These are phyloP conservation scores for Nothobranchius furzeri DNA, from an alignment of 2,113 vertebrate species.

Conservation along the genomic window DNA sequence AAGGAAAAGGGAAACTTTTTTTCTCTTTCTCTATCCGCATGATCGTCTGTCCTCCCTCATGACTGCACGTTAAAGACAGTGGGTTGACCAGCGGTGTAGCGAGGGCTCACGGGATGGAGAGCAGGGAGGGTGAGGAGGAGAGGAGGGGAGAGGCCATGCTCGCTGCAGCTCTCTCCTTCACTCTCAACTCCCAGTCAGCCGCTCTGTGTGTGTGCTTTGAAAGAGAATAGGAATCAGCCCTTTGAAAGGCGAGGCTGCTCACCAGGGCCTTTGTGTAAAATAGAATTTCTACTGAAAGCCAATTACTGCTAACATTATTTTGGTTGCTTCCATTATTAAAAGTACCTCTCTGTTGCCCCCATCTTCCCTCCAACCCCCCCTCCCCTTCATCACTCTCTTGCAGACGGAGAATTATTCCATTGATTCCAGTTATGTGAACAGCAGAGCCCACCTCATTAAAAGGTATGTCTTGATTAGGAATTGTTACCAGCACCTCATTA, in stretches of 20 bases:
- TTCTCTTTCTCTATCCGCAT: slow-evolving; percentile 41
- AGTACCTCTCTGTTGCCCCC: slow-evolving; percentile 75
- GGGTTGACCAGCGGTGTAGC: slow-evolving; percentile 64
- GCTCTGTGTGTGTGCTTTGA: slow-evolving; percentile 71
- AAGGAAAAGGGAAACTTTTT: slow-evolving; percentile 39
- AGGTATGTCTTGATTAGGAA: slow-evolving; percentile 88
- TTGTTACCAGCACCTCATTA: slow-evolving; percentile 68
- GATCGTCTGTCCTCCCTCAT: slow-evolving; percentile 72
- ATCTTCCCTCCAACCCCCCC: slow-evolving; percentile 49
- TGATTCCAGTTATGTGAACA: slow-evolving; percentile 98
- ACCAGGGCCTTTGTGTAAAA: slow-evolving; percentile 78
- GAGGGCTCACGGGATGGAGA: slow-evolving; percentile 34
- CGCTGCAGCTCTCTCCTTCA: slow-evolving; percentile 65
- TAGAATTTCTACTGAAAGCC: slow-evolving; percentile 81
- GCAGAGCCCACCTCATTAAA: slow-evolving; percentile 99
- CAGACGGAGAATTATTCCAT: slow-evolving; percentile 99
- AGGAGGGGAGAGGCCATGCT: slow-evolving; percentile 49
- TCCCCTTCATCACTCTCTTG: slow-evolving; percentile 66
- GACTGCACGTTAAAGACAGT: slow-evolving; percentile 76
- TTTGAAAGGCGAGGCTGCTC: slow-evolving; percentile 74
- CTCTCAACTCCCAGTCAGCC: slow-evolving; percentile 66
- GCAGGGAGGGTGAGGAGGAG: slow-evolving; percentile 42
- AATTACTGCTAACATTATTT: slow-evolving; percentile 80
- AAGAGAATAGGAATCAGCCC: slow-evolving; percentile 72
- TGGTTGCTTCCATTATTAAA: slow-evolving; percentile 78